Base-by-base conservation (phyloP, 1,140 invertebrate species). In the Drosophila lacteicornis region DNA sequence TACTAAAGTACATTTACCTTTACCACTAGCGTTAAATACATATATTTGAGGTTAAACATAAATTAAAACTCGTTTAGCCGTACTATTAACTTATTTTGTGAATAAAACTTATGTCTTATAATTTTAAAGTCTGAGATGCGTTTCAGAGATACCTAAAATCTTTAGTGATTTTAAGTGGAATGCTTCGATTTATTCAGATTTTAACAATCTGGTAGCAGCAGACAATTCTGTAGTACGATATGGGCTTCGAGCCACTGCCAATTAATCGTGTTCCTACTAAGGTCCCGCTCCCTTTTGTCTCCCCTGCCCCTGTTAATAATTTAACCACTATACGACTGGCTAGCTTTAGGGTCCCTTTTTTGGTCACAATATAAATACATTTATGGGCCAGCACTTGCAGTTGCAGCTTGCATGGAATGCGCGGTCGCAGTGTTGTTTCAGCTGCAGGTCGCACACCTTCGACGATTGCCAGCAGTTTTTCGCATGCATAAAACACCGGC, bases 371-470 rank as follows among this genome's bases (percentile, higher is more conserved):
- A 67, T 71, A 71, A 71, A 73, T 73, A 60, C 67, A 73, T 73
- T 71, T 73, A 51, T 71, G 67, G 51, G 51, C 22, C 53, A 60
- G 69, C 67, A 59, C 46, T 73, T 60, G 66, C 49, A 43, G 33
- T 11, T 11, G 49, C 19, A 17, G 38, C 27, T 43, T 30, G 47
- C 36, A 38, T 58, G 45, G 50, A 63, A 47, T 9, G 33, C 51
- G 2, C 33, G 51, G 33, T 11, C 17, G 60, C 60, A 17, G 51
- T 68, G 63, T 67, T 79, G 49, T 79, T 83, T 46, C 76, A 75
- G 43, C 73, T 76, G 63, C 30, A 46, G 30, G 30, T 71, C 30
- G 43, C 50, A 59, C 63, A 84, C 70, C 66, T 83, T 71, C 57
- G 47, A 42, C 71, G 53, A 53, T 56, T 47, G 66, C 55, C 66